Evolutionary conservation across 1,140 invertebrate genomes (phyloP), one percentile per base, ranked within the genome.

Genomic region (Nasonia longicornis): DNA sequence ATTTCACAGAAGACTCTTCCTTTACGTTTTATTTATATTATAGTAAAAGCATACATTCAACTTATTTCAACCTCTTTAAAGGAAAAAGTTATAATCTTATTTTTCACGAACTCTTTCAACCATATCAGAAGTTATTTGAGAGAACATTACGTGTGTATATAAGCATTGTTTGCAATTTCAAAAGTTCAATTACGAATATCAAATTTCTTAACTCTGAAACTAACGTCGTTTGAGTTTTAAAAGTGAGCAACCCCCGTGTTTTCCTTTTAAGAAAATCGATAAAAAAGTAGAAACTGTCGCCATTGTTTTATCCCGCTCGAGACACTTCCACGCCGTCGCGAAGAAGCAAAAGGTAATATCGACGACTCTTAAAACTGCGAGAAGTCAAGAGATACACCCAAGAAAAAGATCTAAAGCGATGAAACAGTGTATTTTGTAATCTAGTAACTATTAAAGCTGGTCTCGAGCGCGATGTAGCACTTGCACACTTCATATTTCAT

Each of bases 401-500:
- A 42, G 31, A 35, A 35, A 35, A 35, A 35, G 31, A 35, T 3
- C 38, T 4, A 42, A 42, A 42, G 38, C 38, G 38, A 42, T 8
- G 38, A 42, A 11, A 42, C 1, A 11, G 7, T 42, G 8, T 42
- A 42, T 26, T 26, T 26, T 42, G 38, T 42, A 42, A 42, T 42
- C 6, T 42, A 42, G 38, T 42, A 42, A 42, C 38, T 42, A 42
- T 42, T 42, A 42, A 42, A 52, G 12, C 16, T 52, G 48, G 48
- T 52, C 48, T 52, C 48, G 48, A 52, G 12, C 3, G 16, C 16
- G 20, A n/a, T 58, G 16, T 58, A n/a, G 52, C 20, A 12, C 2
- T 48, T 48, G 14, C 14, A 58, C 52, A 20, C 14, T 3, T 6
- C 2, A 83, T 64, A 83, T 69, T 83, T 82, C 80, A 84, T 52